Percentiles rank a stretch among this genome's conserved stretches.
Evolutionary conservation across 2,888 invertebrate genomes (phyloP).

Genomic region (Scaptomyza reducta): DNA sequence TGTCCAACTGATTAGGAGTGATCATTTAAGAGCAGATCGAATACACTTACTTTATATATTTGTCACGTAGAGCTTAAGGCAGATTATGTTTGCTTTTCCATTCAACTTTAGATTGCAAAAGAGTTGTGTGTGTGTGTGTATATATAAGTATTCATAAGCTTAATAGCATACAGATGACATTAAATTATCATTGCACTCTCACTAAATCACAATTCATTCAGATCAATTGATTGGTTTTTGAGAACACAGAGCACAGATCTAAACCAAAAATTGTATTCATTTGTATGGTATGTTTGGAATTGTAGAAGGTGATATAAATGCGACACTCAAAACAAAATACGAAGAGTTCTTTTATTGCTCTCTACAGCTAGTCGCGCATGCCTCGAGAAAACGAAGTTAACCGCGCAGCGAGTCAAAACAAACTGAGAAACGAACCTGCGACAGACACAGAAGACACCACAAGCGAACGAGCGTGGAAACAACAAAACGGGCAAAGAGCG

Average conservation of each 20-base stretch:
- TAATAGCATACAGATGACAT: slow-evolving; percentile 40
- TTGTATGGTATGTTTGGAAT: slow-evolving; percentile 5
- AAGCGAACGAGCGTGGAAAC: slow-evolving; percentile 47
- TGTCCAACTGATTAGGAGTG: slow-evolving; percentile 35
- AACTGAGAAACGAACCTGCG: slow-evolving; percentile 50
- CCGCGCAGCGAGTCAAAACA: slow-evolving; percentile 64
- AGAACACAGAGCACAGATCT: slow-evolving; percentile 15
- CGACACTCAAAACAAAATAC: slow-evolving; percentile 38
- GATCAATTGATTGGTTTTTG: slow-evolving; percentile 19
- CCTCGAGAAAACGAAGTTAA: slow-evolving; percentile 50
- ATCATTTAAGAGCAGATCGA: slow-evolving; percentile 34
- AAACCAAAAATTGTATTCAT: slow-evolving; percentile 26
- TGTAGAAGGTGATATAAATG: slow-evolving; percentile 19
- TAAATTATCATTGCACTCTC: slow-evolving; percentile 18
- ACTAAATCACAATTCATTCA: slow-evolving; percentile 26
- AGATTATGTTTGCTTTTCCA: slow-evolving; percentile 62
- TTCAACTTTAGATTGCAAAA: slow-evolving; percentile 50
- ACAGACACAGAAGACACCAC: slow-evolving; percentile 26
- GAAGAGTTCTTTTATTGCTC: slow-evolving; percentile 19
- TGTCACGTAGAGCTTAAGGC: slow-evolving; percentile 59
- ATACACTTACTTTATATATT: slow-evolving; percentile 60
- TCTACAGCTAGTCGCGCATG: slow-evolving; percentile 41
- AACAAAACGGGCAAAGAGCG: slow-evolving; percentile 57
- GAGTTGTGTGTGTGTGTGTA: slow-evolving; percentile 27
- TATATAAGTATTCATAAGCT: slow-evolving; percentile 33